Base-by-base conservation (phyloP, 2,888 invertebrate species). In the Schizotus pectinicornis region DNA sequence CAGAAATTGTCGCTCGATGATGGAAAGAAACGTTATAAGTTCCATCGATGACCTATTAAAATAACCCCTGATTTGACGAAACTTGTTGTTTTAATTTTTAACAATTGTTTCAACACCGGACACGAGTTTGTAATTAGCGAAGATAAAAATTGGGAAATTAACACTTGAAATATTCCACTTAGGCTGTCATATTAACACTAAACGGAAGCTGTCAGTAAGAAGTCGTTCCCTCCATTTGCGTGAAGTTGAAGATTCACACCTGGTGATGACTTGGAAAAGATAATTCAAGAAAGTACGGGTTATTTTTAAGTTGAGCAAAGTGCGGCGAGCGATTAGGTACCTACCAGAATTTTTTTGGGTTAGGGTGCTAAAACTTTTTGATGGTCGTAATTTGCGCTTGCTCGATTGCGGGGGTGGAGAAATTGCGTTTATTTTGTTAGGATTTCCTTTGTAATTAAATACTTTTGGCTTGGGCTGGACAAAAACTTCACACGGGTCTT, bases 401-500 rank as follows among this genome's bases (percentile, higher is more conserved):
- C 34, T 31, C 22, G 9, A 35, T 42, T 51, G 11, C 11, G 14
- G 46, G 51, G 42, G 42, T 41, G 35, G 36, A 47, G 7, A 35
- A 30, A 22, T 43, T 37, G 37, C 46, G 58, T 53, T 58, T 58
- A 39, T 58, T 58, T 53, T 58, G 53, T 58, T 58, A 58, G 58
- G 58, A 58, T 58, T 53, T 58, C 53, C 53, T 58, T 49, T 58
- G 58, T 58, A 58, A 58, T 58, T 48, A 54, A 58, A 58, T 58
- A 53, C 58, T 53, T 53, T 41, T 12, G 47, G 38, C 47, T 52
- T 47, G 7, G 52, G 34, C 31, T 8, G 32, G 7, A 37, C 14
- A 48, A 22, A 12, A 42, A 14, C 39, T 70, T 71, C 71, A 69
- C 71, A 71, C 71, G 69, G 61, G 59, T 69, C 61, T 69, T 62